Evolutionary conservation across 1,140 invertebrate species (phyloP), one percentile per base, ranked within the genome.

Genomic region (Drosophila prosaltans): DNA sequence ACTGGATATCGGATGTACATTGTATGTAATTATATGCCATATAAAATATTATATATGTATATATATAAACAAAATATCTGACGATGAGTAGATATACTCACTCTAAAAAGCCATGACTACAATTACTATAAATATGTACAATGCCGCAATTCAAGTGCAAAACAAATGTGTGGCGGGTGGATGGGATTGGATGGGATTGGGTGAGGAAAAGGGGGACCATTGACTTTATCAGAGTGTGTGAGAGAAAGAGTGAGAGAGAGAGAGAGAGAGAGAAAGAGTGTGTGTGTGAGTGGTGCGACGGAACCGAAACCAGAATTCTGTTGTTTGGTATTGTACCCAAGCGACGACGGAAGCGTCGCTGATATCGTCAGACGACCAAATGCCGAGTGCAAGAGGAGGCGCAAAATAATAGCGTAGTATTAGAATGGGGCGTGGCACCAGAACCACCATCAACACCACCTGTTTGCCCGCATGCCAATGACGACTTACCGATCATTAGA

Each of bases 141-240:
- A 81, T 81, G 69, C 48, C 71, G 48, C 64, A 67, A 86, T 81
- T 86, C 82, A 82, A 85, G 82, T 85, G 82, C 82, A 85, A 86
- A 76, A 78, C 82, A 81, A 86, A 81, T 86, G 73, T 16, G 16
- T 16, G 66, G 71, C 65, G 72, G 8, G 28, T 30, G 11, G 40
- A 21, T 24, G 16, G 30, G 16, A 11, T 21, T 30, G 11, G 40
- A 21, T 24, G 16, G 30, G 16, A 11, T 21, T 26, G 60, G 5
- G 5, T 60, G 32, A 48, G 55, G 24, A 43, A 58, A 24, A 40
- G 24, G 40, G 10, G 40, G 40, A 7, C n/a, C 48, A 16, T 16
- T 16, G 16, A 16, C 16, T 73, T 74, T 78, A 78, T 78, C 75
- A 70, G 41, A 59, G 32, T 36, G 6, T 36, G 32, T 39, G n/a